Evolutionary conservation across 2,888 invertebrate species (phyloP), one percentile per base, ranked within the genome.

Genomic region (Aethes cnicana): DNA sequence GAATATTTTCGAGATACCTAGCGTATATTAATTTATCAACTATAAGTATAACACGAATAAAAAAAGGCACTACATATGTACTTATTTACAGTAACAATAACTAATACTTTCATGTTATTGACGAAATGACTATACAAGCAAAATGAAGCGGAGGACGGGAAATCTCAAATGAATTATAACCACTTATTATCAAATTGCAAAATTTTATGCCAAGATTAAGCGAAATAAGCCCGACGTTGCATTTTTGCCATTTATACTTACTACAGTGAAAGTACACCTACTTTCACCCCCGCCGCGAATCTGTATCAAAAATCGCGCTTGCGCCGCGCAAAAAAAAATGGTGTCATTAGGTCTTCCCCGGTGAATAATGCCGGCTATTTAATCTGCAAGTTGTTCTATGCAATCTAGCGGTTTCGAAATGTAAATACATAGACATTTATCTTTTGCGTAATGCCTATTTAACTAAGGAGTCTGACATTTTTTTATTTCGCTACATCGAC

Each of bases 211-310:
- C 26, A n/a, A 39, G 52, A 52, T 52, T 46, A 52, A 44, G 37
- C 37, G 44, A 44, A 37, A 37, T 50, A 37, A 46, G 20, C 25
- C 28, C 18, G 9, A 14, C 50, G 30, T 14, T 46, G 44, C 52
- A 37, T 39, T 52, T 50, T 52, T 16, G 36, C 41, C 43, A 39
- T 66, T 72, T 68, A 58, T 63, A 62, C 63, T n/a, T n/a, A 66
- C 63, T 66, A 63, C 64, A 82, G 88, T 74, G 88, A 88, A 87
- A 86, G 88, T 78, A 62, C 61, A 64, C 65, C 67, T 72, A 78
- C 82, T 81, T 82, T 81, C 80, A 75, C 77, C 75, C 77, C 67
- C 63, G 65, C 63, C 68, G 77, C 74, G 72, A 80, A 86, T 81
- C 75, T 78, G 81, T 86, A 84, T 72, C 82, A 77, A 72, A 72